phyloP scores from a whole-genome alignment of 2,113 vertebrate genomes.

The Chloropsis cyanopogon region DNA sequence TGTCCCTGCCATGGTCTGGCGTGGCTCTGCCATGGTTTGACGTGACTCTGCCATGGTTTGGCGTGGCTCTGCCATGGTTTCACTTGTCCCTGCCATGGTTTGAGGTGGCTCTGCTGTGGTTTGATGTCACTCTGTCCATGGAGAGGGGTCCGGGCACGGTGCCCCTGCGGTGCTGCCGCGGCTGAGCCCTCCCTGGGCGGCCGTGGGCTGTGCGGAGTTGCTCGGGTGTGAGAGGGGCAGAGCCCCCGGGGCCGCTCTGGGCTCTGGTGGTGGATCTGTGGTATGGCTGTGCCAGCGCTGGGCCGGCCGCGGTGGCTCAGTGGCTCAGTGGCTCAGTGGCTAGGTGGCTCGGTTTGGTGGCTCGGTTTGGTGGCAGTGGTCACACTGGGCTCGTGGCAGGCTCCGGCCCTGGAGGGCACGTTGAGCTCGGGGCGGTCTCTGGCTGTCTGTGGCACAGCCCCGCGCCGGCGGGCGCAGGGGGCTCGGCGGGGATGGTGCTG shows the following conservation, averaged over 20 bases:
- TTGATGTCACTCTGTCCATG: rapidly evolving
- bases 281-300: rapidly evolving
- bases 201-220: rapidly evolving
- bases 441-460: not conserved
- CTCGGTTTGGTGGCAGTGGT: rapidly evolving
- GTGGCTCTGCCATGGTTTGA: rapidly evolving
- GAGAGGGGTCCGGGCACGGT: too few relatives aligned
- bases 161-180: too few relatives aligned
- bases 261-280: rapidly evolving
- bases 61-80: rapidly evolving
- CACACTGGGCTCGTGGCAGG: rapidly evolving
- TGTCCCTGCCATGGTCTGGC: rapidly evolving
- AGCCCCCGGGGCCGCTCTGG: rapidly evolving
- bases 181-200: not conserved
- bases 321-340: not conserved
- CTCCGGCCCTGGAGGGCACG: not conserved
- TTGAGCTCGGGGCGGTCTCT: not conserved
- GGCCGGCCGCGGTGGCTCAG: rapidly evolving
- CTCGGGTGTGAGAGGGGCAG: not conserved
- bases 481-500: rapidly evolving
- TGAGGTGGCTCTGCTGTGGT: rapidly evolving
- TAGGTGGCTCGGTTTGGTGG: not conserved
- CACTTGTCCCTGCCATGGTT: not conserved
- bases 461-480: rapidly evolving
- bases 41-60: too few relatives aligned